phyloP scores from a whole-genome alignment of 1,140 invertebrate species.

The Gonatopus flavifemur region DNA sequence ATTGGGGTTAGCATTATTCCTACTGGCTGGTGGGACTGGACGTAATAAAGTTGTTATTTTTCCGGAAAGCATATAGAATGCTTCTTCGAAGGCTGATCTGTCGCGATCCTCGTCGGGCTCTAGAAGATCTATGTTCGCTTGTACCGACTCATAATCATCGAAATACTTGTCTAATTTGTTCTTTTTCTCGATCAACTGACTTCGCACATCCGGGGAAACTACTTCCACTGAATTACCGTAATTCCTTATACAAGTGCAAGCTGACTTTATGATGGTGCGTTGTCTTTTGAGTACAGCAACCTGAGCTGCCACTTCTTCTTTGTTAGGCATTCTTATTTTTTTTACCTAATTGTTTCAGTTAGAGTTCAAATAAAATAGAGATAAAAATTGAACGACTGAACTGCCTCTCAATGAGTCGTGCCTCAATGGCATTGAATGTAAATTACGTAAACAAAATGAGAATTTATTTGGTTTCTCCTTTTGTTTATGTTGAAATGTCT shows the following conservation, averaged over 20 bases:
- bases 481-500: no score
- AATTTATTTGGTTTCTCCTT: no score
- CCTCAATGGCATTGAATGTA: no score
- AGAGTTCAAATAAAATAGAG: no score
- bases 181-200: neutral
- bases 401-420: no score
- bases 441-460: no score
- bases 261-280: neutral
- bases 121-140: neutral
- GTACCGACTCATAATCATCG: neutral
- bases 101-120: neutral
- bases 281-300: neutral
- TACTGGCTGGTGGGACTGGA: neutral
- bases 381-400: no score
- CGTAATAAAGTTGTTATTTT: no score
- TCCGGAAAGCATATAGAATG: neutral
- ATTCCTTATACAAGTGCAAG: neutral
- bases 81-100: neutral
- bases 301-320: no score
- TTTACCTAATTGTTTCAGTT: no score
- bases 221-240: neutral
- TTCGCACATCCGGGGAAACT: neutral
- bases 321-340: no score
- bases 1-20: neutral
- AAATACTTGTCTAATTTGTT: neutral